Percentiles rank a stretch among this genome's conserved stretches.
phyloP scores from a whole-genome alignment of 2,888 invertebrate genomes.

The Quadroppia sp. region DNA sequence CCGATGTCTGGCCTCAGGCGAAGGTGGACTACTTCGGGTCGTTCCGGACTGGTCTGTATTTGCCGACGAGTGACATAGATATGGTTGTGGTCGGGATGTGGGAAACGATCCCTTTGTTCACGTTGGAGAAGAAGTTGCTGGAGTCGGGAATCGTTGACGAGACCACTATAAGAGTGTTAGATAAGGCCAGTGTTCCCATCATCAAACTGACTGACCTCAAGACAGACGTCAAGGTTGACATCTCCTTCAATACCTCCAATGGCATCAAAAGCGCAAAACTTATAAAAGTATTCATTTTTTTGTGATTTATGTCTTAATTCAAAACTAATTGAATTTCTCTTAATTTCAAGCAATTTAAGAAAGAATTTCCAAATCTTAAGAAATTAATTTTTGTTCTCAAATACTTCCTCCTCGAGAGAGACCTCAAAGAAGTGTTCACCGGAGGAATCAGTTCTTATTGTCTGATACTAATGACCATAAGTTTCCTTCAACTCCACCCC shows the following conservation, averaged over 20 bases:
- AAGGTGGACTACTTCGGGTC: constrained; percentile 93
- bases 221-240: constrained; percentile 89
- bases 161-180: constrained; percentile 86
- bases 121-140: constrained; percentile 82
- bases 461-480: constrained; percentile 95
- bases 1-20: constrained; percentile 85
- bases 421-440: constrained; percentile 98
- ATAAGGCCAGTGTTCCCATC: constrained; percentile 95
- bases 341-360: constrained; percentile 65
- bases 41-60: constrained; percentile 90
- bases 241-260: constrained; percentile 98
- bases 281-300: constrained; percentile 62
- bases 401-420: constrained; percentile 94
- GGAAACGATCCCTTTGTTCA: constrained; percentile 83
- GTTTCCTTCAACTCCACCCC: constrained; percentile 89
- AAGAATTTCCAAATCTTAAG: constrained; percentile 79
- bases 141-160: constrained; percentile 84
- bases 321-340: constrained; percentile 18
- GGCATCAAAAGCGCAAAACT: constrained; percentile 94
- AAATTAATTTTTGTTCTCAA: constrained; percentile 95
- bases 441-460: constrained; percentile 99
- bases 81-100: constrained; percentile 72
- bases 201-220: constrained; percentile 89
- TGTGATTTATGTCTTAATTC: neutral
- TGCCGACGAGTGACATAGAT: constrained; percentile 70